Conservation (phyloP, 1,140 invertebrate genomes). For the Scaptomyza graminum region DNA sequence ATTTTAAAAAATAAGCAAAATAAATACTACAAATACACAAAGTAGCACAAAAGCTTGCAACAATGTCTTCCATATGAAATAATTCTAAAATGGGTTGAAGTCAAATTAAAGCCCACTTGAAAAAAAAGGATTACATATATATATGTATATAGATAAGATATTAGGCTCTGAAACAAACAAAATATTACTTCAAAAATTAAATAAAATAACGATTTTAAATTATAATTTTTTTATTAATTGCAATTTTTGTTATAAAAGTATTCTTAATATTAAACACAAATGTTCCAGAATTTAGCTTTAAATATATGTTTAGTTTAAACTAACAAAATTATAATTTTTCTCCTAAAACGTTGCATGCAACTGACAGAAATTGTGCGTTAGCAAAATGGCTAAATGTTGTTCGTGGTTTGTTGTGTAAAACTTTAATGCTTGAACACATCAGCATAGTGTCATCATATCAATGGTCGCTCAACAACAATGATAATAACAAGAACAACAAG, state of each 20-base stretch:
- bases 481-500: conserved; percentile 9
- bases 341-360: background rate
- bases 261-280: background rate
- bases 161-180: no score
- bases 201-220: no score
- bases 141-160: no score
- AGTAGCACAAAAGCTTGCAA: background rate
- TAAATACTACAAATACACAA: conserved; percentile 23
- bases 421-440: conserved; percentile 8
- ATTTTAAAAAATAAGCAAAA: conserved; percentile 19
- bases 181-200: no score
- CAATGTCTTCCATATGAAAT: background rate
- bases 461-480: conserved; percentile 4
- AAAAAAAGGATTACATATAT: no score
- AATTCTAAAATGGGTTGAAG: background rate
- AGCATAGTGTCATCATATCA: conserved; percentile 18
- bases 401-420: conserved; percentile 13
- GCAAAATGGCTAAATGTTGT: background rate
- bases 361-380: conserved; percentile 20
- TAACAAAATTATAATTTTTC: background rate
- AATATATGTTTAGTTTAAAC: background rate
- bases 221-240: no score
- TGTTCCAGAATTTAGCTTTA: background rate
- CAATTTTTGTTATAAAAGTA: no score
- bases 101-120: no score